A percentile compares a stretch with the other conserved stretches of the same genome.
These are phyloP conservation scores for Motacilla tschutschensis DNA, from an alignment of 2,113 vertebrate species.

Conservation along the genomic window DNA sequence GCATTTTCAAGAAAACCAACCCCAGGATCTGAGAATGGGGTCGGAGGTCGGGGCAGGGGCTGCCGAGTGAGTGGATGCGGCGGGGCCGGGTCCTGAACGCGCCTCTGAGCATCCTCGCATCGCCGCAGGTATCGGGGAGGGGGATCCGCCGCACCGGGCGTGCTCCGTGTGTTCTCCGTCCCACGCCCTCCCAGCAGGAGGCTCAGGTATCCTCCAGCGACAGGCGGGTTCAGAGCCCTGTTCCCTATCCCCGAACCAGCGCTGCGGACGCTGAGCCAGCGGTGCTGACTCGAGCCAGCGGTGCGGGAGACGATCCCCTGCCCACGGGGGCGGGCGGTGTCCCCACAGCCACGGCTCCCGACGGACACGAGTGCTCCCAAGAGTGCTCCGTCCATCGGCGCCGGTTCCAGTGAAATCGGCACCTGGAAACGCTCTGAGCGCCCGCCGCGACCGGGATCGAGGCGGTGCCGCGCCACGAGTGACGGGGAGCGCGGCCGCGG, in stretches of 20 bases:
- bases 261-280: background rate
- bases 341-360: background rate
- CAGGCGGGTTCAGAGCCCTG: fast-evolving
- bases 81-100: background rate
- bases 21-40: background rate
- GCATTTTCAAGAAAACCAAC: background rate
- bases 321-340: background rate
- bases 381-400: background rate
- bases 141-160: background rate
- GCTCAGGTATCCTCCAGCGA: fast-evolving
- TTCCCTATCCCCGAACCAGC: fast-evolving
- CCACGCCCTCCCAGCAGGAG: too few relatives aligned
- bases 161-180: fast-evolving
- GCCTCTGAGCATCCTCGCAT: background rate
- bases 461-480: background rate
- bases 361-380: too few relatives aligned
- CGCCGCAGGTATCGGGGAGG: background rate
- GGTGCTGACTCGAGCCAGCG: background rate
- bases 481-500: background rate
- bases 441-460: background rate
- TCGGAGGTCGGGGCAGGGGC: background rate
- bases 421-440: background rate
- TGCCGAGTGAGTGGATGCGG: background rate
- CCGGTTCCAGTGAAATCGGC: background rate
- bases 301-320: background rate